Conservation (phyloP, 1,140 invertebrate species). For the Diorhabda carinulata region DNA sequence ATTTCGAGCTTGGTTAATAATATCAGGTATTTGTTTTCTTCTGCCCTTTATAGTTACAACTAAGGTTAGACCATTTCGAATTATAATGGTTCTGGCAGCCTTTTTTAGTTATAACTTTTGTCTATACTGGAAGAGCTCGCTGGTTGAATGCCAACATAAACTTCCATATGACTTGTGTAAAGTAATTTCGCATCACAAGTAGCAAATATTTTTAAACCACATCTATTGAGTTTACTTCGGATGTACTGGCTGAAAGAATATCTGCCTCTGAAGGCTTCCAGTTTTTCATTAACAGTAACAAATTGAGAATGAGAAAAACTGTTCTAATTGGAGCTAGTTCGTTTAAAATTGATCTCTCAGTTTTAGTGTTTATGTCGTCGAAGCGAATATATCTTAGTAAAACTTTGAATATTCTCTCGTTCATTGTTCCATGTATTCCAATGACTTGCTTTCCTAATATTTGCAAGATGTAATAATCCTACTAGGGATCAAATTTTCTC, state of each 20-base stretch:
- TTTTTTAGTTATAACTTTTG: slow-evolving; percentile 12
- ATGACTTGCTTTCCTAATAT: too few species aligned
- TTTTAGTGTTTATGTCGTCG: slow-evolving; percentile 29
- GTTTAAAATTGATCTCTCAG: too few species aligned
- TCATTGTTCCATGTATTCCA: too few species aligned
- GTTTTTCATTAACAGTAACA: slow-evolving; percentile 48
- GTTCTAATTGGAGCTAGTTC: too few species aligned
- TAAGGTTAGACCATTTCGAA: slow-evolving; percentile 4
- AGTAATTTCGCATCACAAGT: slow-evolving; percentile 26
- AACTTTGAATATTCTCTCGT: background rate
- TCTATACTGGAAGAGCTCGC: slow-evolving; percentile 32
- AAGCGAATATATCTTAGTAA: slow-evolving; percentile 1
- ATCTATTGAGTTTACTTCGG: slow-evolving; percentile 48
- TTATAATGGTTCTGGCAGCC: background rate
- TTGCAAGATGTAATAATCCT: too few species aligned
- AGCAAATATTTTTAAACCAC: slow-evolving; percentile 46
- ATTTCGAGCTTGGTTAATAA: background rate
- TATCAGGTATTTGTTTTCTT: background rate
- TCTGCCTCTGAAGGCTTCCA: slow-evolving; percentile 40
- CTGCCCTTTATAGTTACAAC: slow-evolving; percentile 22
- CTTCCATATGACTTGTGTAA: slow-evolving; percentile 41
- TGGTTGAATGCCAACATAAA: slow-evolving; percentile 42
- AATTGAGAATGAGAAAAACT: slow-evolving; percentile 25
- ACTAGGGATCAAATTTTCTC: too few species aligned
- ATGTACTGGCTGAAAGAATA: slow-evolving; percentile 47